phyloP scores from a whole-genome alignment of 1,140 invertebrate species.

The Euschistus heros region DNA sequence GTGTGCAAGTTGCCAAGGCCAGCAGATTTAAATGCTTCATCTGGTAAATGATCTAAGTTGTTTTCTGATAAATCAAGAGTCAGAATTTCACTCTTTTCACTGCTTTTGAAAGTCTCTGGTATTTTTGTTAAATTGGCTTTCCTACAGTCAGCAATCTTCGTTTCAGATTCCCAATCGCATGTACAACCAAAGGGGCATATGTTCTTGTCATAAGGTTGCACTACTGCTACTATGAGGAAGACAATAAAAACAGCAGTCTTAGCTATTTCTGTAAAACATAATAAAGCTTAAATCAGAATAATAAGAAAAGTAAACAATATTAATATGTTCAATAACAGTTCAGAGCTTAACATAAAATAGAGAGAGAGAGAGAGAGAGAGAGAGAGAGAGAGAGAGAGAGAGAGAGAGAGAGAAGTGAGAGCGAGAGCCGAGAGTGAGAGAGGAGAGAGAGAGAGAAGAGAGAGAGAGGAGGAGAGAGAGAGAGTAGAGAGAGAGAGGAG shows the following conservation, averaged over 20 bases:
- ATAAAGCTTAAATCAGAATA: not conserved
- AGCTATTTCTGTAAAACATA: not conserved
- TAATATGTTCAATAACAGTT: too few relatives aligned
- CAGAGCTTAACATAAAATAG: too few relatives aligned
- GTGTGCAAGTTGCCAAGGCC: slow-evolving; percentile 70
- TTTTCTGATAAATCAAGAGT: slow-evolving; percentile 65
- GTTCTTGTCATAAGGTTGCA: slow-evolving; percentile 43
- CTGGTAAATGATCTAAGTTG: slow-evolving; percentile 48
- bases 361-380: too few relatives aligned
- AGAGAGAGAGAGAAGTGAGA: too few relatives aligned
- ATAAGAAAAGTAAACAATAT: too few relatives aligned
- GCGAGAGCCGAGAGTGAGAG: too few relatives aligned
- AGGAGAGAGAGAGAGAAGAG: too few relatives aligned
- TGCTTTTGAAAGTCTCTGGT: slow-evolving; percentile 55
- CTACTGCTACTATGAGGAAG: slow-evolving; percentile 21
- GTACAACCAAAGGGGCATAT: slow-evolving; percentile 49
- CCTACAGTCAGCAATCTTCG: slow-evolving; percentile 69
- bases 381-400: too few relatives aligned
- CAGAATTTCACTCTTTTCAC: slow-evolving; percentile 62
- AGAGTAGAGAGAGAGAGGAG: too few relatives aligned
- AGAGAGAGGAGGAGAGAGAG: too few relatives aligned
- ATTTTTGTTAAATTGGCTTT: slow-evolving; percentile 50
- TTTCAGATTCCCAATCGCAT: slow-evolving; percentile 68
- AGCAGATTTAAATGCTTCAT: slow-evolving; percentile 56
- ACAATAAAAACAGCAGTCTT: slow-evolving; percentile 6